phyloP scores from a whole-genome alignment of 1,140 invertebrate genomes.

The Meloidogyne chitwoodi region DNA sequence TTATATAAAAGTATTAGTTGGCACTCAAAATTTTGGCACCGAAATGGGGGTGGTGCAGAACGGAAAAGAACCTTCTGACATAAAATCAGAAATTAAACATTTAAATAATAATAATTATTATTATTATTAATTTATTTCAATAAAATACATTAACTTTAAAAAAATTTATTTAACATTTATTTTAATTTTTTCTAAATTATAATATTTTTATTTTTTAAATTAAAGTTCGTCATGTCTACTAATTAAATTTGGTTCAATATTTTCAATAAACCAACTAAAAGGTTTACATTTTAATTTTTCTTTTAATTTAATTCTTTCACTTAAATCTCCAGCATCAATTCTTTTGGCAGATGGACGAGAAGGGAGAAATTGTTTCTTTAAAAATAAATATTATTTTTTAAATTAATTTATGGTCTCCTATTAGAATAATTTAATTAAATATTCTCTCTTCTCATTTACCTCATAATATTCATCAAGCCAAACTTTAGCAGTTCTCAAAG shows the following conservation, averaged over 20 bases:
- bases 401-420: neutral
- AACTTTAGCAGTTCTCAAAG: conserved; percentile 78
- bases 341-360: conserved; percentile 26
- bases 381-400: conserved; percentile 1
- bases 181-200: neutral
- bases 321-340: conserved; percentile 71
- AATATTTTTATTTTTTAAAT: neutral
- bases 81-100: no score
- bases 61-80: no score
- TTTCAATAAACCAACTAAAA: conserved; percentile 90
- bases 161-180: neutral
- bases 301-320: conserved; percentile 73
- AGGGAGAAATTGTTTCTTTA: conserved; percentile 37
- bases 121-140: no score
- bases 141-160: neutral
- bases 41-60: no score
- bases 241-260: conserved; percentile 69
- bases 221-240: conserved; percentile 20
- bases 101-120: no score
- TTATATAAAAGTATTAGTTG: no score
- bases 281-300: conserved; percentile 76
- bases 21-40: no score
- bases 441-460: neutral
- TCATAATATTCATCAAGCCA: conserved; percentile 76
- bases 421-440: neutral